Base-by-base conservation (phyloP, 2,888 invertebrate species). In the Caenorhabditis sinica region DNA sequence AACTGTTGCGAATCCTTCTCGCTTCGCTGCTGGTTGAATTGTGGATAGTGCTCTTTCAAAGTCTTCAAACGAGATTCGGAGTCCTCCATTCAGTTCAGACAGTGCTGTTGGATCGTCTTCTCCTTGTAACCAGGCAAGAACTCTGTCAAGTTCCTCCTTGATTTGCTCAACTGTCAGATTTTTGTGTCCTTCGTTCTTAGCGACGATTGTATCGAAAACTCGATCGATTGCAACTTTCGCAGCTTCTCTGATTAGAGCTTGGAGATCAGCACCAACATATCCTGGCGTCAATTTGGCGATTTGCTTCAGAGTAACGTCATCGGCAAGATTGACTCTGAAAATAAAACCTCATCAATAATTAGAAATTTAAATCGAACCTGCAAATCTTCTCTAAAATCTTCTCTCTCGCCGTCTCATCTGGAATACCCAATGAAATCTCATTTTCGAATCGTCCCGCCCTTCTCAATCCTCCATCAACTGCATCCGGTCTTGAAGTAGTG, bases 1-100 rank as follows among this genome's bases (percentile, higher is more conserved):
- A 17, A 99, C 97, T 0, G 97, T 97, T 1, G 96, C 96, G 93
- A 99, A 98, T 68, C 98, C 98, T 94, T 99, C 98, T 89, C 98
- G 94, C 25, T 85, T 85, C 0, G 85, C 82, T 30, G 83, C 83
- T 36, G 82, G 84, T 61, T 86, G 86, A 40, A 88, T 86, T 17
- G 83, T 80, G 28, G 85, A 76, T 13, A 87, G 73, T 15, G 87
- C 87, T 53, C 88, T 58, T 60, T 91, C 89, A 81, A 92, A 92
- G 82, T 92, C 92, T 30, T 84, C 82, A 40, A 88, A 63, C 25
- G 84, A 45, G 30, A 89, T 86, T 28, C 87, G 71, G 49, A 87
- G 88, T 8, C 84, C 87, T 20, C 83, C 88, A 61, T 81, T 68
- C 11, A 92, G 51, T 11, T 63, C 83, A 30, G 82, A 84, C 13